These are phyloP conservation scores for Eutolmus rufibarbis DNA, from an alignment of 2,888 invertebrate species.

Conservation along the genomic window DNA sequence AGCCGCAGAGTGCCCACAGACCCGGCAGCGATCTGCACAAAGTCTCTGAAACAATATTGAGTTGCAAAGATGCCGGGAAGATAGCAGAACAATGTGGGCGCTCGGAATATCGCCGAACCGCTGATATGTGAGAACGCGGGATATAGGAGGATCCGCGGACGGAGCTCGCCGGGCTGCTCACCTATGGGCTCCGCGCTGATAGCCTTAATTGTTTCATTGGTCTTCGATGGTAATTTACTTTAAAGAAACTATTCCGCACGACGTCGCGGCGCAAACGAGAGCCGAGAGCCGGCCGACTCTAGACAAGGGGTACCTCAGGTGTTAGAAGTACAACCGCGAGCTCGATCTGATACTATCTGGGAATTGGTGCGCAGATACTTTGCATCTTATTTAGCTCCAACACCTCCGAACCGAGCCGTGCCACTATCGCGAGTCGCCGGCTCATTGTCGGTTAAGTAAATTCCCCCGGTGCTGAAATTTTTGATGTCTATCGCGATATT, in stretches of 20 bases:
- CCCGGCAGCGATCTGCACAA: constrained; percentile 18
- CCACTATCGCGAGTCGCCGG: constrained; percentile 10
- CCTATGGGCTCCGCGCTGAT: constrained; percentile 32
- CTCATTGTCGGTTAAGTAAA: constrained; percentile 38
- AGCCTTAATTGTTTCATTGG: constrained; percentile 43
- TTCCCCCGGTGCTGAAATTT: constrained; percentile 38
- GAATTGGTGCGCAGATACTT: constrained; percentile 43
- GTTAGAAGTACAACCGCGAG: constrained; percentile 37
- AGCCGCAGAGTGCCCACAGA: neutral
- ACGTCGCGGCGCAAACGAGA: constrained; percentile 29
- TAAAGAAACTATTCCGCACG: constrained; percentile 39
- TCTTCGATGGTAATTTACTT: constrained; percentile 42
- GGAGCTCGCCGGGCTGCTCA: constrained; percentile 3
- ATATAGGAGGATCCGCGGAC: constrained; percentile 16
- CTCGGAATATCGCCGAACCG: constrained; percentile 13
- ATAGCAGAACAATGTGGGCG: constrained; percentile 43
- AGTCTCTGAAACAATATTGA: constrained; percentile 31
- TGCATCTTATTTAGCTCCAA: constrained; percentile 42
- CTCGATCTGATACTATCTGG: constrained; percentile 34
- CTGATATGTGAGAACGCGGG: constrained; percentile 34
- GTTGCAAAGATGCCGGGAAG: constrained; percentile 35
- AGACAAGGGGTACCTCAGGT: constrained; percentile 38
- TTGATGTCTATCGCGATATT: constrained; percentile 39
- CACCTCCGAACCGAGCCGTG: constrained; percentile 27
- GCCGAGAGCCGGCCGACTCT: neutral